A percentile compares a stretch with the other conserved stretches of the same genome.
phyloP scores from a whole-genome alignment of 2,797 vertebrate genomes.

The Antrozous pallidus region DNA sequence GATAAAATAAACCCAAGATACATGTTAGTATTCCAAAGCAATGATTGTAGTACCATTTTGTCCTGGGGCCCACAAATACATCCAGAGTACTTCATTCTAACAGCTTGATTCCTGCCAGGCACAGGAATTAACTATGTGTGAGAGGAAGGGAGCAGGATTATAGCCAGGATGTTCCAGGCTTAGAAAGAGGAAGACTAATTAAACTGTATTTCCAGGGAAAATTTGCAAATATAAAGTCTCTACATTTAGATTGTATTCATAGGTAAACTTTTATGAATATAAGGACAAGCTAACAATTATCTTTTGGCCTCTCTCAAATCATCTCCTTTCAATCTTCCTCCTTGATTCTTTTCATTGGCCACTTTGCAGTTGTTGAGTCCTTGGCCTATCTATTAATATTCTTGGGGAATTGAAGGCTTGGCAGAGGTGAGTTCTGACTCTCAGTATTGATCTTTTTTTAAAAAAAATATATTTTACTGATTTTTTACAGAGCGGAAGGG shows the following conservation, averaged over 20 bases:
- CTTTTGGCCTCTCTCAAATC: not conserved
- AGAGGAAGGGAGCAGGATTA: not conserved
- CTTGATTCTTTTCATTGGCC: not conserved
- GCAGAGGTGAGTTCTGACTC: slow-evolving; percentile 40
- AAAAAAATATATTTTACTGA: no score
- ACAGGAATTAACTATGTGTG: not conserved
- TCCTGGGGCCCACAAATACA: not conserved
- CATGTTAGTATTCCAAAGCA: not conserved
- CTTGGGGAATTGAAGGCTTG: slow-evolving; percentile 16
- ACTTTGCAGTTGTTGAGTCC: not conserved
- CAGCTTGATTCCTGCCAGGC: not conserved
- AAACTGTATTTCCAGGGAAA: not conserved
- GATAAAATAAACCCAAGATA: not conserved
- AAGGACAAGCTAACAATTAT: not conserved
- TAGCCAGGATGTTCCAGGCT: not conserved
- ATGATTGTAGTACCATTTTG: not conserved
- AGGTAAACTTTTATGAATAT: not conserved
- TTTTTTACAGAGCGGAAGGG: no score
- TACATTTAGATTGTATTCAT: not conserved
- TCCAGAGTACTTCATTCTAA: not conserved
- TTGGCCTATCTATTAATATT: slow-evolving; percentile 29
- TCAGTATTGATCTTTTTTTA: not conserved
- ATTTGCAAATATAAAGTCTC: not conserved
- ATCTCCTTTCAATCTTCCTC: not conserved
- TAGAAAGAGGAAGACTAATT: not conserved